Conservation (phyloP, 2,888 invertebrate species). For the Agrilus biguttatus region DNA sequence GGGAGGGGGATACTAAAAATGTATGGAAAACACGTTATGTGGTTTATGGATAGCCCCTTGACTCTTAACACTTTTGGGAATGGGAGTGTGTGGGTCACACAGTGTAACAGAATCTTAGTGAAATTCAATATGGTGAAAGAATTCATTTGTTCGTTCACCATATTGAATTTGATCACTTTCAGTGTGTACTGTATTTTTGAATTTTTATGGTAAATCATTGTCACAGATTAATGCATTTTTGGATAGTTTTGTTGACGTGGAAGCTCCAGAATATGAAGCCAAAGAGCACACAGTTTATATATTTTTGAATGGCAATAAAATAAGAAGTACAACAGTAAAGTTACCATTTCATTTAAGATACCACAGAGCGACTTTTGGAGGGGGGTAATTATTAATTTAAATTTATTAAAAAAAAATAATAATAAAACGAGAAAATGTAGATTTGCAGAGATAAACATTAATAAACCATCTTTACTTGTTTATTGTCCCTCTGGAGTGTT, state of each 20-base stretch:
- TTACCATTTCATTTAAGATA: conserved; percentile 36
- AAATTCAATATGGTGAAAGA: no score
- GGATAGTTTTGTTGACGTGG: conserved; percentile 28
- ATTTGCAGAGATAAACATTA: conserved; percentile 18
- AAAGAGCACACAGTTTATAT: conserved; percentile 24
- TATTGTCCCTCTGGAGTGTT: conserved; percentile 18
- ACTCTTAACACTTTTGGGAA: no score
- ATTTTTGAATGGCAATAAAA: conserved; percentile 20
- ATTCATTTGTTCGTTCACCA: no score
- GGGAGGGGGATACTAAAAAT: no score
- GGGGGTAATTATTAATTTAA: conserved; percentile 22
- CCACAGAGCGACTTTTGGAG: conserved; percentile 31
- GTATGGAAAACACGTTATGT: no score
- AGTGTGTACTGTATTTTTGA: no score
- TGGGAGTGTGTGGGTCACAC: no score
- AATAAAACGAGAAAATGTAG: background rate
- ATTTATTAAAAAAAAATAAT: background rate
- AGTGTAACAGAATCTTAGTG: no score
- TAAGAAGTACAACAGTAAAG: conserved; percentile 21
- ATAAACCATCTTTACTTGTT: conserved; percentile 24
- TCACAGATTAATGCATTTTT: conserved; percentile 23
- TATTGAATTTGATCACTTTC: no score
- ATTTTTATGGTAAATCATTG: background rate
- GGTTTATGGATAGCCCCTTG: no score
- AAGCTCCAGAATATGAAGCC: conserved; percentile 29